These are phyloP conservation scores for Drosophila pegasa DNA, from an alignment of 2,888 invertebrate genomes.

Conservation along the genomic window DNA sequence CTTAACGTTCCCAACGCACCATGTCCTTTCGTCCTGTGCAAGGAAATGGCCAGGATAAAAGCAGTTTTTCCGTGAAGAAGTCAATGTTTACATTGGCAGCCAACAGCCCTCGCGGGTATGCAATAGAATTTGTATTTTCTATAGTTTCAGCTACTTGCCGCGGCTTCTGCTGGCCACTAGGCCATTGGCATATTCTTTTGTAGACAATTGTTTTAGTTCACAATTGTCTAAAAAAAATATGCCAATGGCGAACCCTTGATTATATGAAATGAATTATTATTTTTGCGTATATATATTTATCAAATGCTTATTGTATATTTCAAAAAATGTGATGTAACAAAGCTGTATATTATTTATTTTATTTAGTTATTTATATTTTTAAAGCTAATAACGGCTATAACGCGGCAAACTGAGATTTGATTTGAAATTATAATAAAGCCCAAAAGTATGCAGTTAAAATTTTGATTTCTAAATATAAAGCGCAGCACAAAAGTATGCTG, in stretches of 20 bases:
- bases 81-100: background rate
- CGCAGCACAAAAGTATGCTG: background rate
- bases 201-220: too few species aligned
- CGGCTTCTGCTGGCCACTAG: too few species aligned
- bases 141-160: too few species aligned
- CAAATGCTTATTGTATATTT: background rate
- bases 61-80: background rate
- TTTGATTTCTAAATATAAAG: fast-evolving
- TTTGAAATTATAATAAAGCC: background rate
- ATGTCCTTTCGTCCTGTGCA: background rate
- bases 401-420: background rate
- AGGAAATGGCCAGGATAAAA: background rate
- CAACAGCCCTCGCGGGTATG: background rate
- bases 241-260: too few species aligned
- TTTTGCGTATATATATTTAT: background rate
- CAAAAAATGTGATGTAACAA: background rate
- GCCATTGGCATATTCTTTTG: too few species aligned
- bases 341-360: background rate
- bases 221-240: too few species aligned
- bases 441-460: background rate
- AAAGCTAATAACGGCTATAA: background rate
- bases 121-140: background rate
- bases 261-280: too few species aligned
- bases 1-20: background rate
- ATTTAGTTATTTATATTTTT: background rate